These are phyloP conservation scores for Volucella zonaria DNA, from an alignment of 2,888 invertebrate genomes.

Conservation along the genomic window DNA sequence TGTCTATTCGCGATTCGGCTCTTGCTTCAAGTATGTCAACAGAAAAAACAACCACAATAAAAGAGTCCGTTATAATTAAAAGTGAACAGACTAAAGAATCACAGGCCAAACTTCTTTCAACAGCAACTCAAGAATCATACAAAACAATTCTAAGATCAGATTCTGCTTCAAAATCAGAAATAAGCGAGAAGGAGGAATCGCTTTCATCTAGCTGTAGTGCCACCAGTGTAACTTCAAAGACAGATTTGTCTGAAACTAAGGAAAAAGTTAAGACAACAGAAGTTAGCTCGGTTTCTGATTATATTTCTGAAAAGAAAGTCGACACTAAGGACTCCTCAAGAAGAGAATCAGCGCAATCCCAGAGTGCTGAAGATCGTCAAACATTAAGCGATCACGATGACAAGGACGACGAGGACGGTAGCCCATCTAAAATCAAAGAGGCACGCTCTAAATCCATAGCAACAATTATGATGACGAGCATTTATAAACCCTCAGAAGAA, in stretches of 20 bases:
- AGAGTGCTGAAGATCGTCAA: slow-evolving; percentile 79
- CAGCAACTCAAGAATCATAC: slow-evolving; percentile 35
- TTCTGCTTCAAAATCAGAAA: slow-evolving; percentile 40
- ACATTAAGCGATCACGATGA: slow-evolving; percentile 80
- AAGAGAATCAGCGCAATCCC: slow-evolving; percentile 79
- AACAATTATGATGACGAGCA: slow-evolving; percentile 82
- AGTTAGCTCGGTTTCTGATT: slow-evolving; percentile 28
- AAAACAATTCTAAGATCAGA: slow-evolving; percentile 47
- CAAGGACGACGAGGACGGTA: slow-evolving; percentile 76
- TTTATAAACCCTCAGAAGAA: slow-evolving; percentile 81
- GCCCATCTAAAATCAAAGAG: slow-evolving; percentile 79
- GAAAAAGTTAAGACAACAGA: slow-evolving; percentile 10
- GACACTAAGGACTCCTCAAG: slow-evolving; percentile 59
- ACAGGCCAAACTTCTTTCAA: not conserved
- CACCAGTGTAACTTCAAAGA: slow-evolving; percentile 18
- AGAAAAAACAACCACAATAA: slow-evolving; percentile 16
- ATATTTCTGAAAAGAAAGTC: slow-evolving; percentile 7
- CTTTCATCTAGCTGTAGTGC: slow-evolving; percentile 33
- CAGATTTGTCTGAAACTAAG: slow-evolving; percentile 30
- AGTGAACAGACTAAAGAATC: slow-evolving; percentile 32
- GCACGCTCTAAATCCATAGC: slow-evolving; percentile 82
- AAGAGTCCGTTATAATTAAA: slow-evolving; percentile 25
- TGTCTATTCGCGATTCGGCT: slow-evolving; percentile 7
- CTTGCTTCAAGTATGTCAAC: slow-evolving; percentile 16
- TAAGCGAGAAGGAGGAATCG: slow-evolving; percentile 52